Evolutionary conservation across 2,888 invertebrate species (phyloP).

Genomic region (Lasioglossum pauxillum): DNA sequence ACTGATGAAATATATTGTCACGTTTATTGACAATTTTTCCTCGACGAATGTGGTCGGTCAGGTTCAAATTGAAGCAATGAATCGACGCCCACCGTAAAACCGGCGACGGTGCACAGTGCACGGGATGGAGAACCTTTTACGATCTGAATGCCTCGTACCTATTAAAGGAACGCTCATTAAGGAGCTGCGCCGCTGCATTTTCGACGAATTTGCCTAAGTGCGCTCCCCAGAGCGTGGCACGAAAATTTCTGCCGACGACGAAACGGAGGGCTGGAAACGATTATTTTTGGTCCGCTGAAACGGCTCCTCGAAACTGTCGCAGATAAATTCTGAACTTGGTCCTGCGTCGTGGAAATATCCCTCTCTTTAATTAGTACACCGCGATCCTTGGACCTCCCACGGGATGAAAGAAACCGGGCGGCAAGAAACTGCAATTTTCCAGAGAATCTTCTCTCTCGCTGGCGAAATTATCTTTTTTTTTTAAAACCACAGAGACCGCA

Average conservation of each 20-base stretch:
- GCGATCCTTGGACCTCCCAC: not conserved
- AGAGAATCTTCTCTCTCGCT: not conserved
- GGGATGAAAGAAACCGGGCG: not conserved
- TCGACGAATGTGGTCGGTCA: not conserved
- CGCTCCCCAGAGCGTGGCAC: constrained; percentile 4
- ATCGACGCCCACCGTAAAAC: constrained; percentile 28
- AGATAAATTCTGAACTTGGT: not conserved
- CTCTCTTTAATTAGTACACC: not conserved
- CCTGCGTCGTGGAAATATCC: not conserved
- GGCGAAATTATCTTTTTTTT: not conserved
- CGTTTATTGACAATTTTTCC: constrained; percentile 55
- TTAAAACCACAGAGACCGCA: not conserved
- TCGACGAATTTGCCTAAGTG: constrained; percentile 50
- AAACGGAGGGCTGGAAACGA: not conserved
- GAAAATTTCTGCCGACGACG: constrained; percentile 34
- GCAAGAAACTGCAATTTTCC: not conserved
- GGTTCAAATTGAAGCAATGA: constrained; percentile 41
- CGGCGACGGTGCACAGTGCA: not conserved
- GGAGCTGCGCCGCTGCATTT: constrained; percentile 29
- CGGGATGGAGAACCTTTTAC: constrained; percentile 36
- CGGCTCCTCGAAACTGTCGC: not conserved
- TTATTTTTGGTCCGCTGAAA: constrained; percentile 28
- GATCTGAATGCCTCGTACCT: constrained; percentile 48
- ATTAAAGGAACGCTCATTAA: constrained; percentile 55
- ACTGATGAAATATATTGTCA: constrained; percentile 43